phyloP scores from a whole-genome alignment of 2,888 invertebrate genomes.

The Eristalis intricaria region DNA sequence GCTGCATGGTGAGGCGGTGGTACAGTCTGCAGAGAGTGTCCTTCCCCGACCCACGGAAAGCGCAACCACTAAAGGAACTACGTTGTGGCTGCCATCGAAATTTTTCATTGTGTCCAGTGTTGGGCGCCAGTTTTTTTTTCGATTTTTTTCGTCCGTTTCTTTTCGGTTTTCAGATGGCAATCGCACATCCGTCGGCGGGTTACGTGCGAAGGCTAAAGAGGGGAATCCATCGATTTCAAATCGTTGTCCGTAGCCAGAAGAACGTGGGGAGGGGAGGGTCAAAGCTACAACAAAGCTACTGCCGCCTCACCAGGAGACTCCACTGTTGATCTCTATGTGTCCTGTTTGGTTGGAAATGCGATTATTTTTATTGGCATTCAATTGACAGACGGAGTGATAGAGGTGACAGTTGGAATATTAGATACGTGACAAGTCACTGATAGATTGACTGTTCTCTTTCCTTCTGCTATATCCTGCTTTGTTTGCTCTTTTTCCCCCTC shows the following conservation, averaged over 20 bases:
- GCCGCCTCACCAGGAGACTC: neutral
- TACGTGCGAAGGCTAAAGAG: conserved; percentile 62
- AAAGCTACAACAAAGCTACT: neutral
- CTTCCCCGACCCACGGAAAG: too few relatives aligned
- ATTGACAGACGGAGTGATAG: conserved; percentile 71
- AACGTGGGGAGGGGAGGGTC: too few relatives aligned
- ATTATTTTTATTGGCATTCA: conserved; percentile 72
- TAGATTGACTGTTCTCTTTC: conserved; percentile 17
- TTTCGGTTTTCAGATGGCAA: conserved; percentile 19
- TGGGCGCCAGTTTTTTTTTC: conserved; percentile 30
- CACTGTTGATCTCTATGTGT: conserved; percentile 59
- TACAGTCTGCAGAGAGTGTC: neutral
- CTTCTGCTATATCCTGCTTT: conserved; percentile 33
- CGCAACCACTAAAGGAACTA: conserved; percentile 6
- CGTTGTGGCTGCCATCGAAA: conserved; percentile 50
- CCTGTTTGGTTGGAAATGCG: conserved; percentile 58
- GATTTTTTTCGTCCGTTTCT: neutral
- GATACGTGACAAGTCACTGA: conserved; percentile 66
- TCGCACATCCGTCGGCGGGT: conserved; percentile 49
- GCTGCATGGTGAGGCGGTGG: neutral
- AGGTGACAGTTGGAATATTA: conserved; percentile 71
- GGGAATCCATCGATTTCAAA: conserved; percentile 52
- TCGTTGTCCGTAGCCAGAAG: conserved; percentile 32
- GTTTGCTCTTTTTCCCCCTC: conserved; percentile 43
- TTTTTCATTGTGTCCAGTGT: conserved; percentile 48